Base-by-base conservation (phyloP, 2,797 vertebrate species). In the Spinibarbus caldwelli region DNA sequence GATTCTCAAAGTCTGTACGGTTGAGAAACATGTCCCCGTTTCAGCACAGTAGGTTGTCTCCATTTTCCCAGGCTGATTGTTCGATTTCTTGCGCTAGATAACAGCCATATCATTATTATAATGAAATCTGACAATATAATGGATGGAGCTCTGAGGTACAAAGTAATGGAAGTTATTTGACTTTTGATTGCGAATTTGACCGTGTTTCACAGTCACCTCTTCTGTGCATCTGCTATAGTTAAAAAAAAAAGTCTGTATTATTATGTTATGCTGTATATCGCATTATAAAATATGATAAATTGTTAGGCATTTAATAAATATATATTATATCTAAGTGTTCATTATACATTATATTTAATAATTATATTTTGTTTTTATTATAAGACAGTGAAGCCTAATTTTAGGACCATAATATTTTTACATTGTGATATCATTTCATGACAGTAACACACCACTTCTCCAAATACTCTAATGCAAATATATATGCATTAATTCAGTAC, bases 1-100 rank as follows among this genome's bases (percentile, higher is more conserved):
- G 49, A 78, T 77, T 86, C 80, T 86, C 52, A 68, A 82, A 82
- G 71, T 82, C 71, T 80, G 84, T 54, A 49, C 6, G 9, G 23
- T 59, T 38, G 19, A 64, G 67, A 64, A 66, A 72, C 12, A 15
- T 80, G 84, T 80, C 84, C 77, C 68, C 54, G 8, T 80, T 85
- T 85, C 43, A 34, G 15, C 54, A 47, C 62, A 78, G 75, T 57
- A 64, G 66, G 76, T 57, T 80, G 84, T 47, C 67, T 72, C 67
- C 68, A 47, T 80, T 71, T 80, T 66, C 34, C 54, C 31, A 12
- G 17, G 23, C 29, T 72, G 76, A 73, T 49, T 71, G 77, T 38
- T 78, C n/a, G 59, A 83, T 83, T 76, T 23, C 43, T 52, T 76
- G 59, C 76, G 59, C 59, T 76, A 52, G 71, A 66, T 75, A 75